Base-by-base conservation (phyloP, 23 tunicate genomes). In the Oikopleura albicans region DNA sequence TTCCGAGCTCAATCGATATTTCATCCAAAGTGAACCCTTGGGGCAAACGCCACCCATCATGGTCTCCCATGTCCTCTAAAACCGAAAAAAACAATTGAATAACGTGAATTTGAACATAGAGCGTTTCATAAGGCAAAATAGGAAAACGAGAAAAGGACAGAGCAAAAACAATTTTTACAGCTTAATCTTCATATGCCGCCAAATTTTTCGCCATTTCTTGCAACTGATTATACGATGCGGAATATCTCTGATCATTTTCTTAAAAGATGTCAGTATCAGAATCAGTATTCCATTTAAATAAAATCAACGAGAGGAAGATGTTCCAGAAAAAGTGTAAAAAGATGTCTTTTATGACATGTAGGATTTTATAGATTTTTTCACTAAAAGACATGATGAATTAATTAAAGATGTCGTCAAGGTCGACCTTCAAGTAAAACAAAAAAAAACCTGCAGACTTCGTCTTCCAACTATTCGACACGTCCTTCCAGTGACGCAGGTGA, bases 201-300 rank as follows among this genome's bases (percentile, higher is more conserved):
- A 71, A 37, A 31, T 71, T 71, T 71, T 71, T 71, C 37, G 79
- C 79, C 79, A 71, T 71, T 29, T 71, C 79, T 16, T 71, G 79
- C 4, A 71, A 37, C 37, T 71, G 34, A 29, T 71, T 71, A 37
- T 16, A 71, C 4, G 34, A 12, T 2, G 79, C 27, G 34, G 36
- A 2, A 31, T 71, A 71, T 16, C 79, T 34, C 36, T 12, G 4
- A 37, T 71, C 79, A 71, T 71, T 71, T 29, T 71, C 79, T 71
- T 49, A 49, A 49, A 49, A 8, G 22, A n/a, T n/a, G n/a, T n/a
- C n/a, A n/a, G n/a, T n/a, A n/a, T n/a, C n/a, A n/a, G n/a, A n/a
- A n/a, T n/a, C n/a, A 49, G 59, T 49, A 49, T 22, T 8, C 59
- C 22, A 8, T 49, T 49, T 49, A 49, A 49, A 8, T 8, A 49